A percentile compares a stretch with the other conserved stretches of the same genome.
Evolutionary conservation across 2,888 invertebrate species (phyloP).

Genomic region (Trisateles emortualis): DNA sequence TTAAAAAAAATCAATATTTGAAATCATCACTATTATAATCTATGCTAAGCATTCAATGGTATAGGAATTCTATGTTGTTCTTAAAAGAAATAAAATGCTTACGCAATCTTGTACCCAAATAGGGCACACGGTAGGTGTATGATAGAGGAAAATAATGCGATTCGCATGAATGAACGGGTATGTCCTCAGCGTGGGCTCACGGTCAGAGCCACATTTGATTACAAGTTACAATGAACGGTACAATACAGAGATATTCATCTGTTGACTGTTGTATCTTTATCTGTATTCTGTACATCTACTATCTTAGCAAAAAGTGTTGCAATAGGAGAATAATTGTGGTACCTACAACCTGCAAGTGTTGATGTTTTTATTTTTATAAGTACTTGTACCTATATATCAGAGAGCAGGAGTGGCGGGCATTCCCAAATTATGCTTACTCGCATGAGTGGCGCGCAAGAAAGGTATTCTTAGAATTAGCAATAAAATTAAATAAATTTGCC

Average conservation of each 20-base stretch:
- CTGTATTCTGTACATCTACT: too few relatives aligned
- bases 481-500: too few relatives aligned
- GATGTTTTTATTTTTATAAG: not conserved
- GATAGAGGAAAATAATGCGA: conserved; percentile 55
- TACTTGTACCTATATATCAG: too few relatives aligned
- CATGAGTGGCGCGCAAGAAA: too few relatives aligned
- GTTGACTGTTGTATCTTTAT: conserved; percentile 19
- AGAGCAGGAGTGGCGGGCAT: too few relatives aligned
- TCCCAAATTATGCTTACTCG: too few relatives aligned
- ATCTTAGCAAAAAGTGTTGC: conserved; percentile 10
- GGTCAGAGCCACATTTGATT: conserved; percentile 53
- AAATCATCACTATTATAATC: too few relatives aligned
- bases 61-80: conserved; percentile 24
- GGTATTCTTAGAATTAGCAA: too few relatives aligned
- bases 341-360: too few relatives aligned
- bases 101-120: conserved; percentile 26
- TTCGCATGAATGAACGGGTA: conserved; percentile 55
- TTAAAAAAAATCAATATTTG: too few relatives aligned
- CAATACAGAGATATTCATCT: conserved; percentile 16
- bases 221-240: conserved; percentile 28
- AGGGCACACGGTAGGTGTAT: conserved; percentile 24
- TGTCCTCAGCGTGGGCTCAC: conserved; percentile 59
- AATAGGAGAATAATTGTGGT: not conserved
- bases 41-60: conserved; percentile 16
- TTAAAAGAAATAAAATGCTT: conserved; percentile 17